Percentiles rank a stretch among this genome's conserved stretches.
phyloP scores from a whole-genome alignment of 64 coral and sea anemone species.

The Pachyseris speciosa region DNA sequence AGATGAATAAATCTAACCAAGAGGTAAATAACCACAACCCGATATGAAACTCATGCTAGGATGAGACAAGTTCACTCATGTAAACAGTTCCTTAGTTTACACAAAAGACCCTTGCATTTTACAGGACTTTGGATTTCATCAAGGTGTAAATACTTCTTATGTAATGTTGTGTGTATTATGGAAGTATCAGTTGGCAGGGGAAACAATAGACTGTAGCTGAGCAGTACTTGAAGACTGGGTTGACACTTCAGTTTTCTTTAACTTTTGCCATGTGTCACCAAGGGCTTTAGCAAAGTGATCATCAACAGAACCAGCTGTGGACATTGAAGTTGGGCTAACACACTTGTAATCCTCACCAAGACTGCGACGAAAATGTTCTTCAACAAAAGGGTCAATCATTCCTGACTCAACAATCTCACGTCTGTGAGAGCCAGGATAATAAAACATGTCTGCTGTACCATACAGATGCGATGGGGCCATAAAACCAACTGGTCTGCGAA shows the following conservation, averaged over 20 bases:
- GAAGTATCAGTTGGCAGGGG: slow-evolving; percentile 5
- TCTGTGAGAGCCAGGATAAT: slow-evolving; percentile 65
- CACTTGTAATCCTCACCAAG: slow-evolving; percentile 88
- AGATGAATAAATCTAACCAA: no score
- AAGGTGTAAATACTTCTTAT: background rate
- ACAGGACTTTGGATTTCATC: background rate
- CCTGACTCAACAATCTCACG: slow-evolving; percentile 83
- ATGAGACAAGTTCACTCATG: no score
- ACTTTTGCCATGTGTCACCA: slow-evolving; percentile 79
- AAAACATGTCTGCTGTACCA: slow-evolving; percentile 32
- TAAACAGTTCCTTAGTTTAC: no score
- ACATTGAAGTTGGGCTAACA: slow-evolving; percentile 80
- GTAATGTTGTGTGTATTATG: background rate
- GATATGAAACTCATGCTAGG: no score
- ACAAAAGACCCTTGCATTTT: background rate
- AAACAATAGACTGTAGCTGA: slow-evolving; percentile 37
- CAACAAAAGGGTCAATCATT: slow-evolving; percentile 93
- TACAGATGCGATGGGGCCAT: slow-evolving; percentile 61
- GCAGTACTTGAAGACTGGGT: slow-evolving; percentile 12
- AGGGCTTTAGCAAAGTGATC: slow-evolving; percentile 97
- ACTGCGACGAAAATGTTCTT: slow-evolving; percentile 93
- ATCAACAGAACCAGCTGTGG: slow-evolving; percentile 91
- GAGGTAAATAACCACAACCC: no score
- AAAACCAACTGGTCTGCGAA: slow-evolving; percentile 77
- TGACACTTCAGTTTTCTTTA: slow-evolving; percentile 44